A percentile compares a stretch with the other conserved stretches of the same genome.
phyloP scores from a whole-genome alignment of 1,140 invertebrate genomes.

The Latrodectus geometricus region DNA sequence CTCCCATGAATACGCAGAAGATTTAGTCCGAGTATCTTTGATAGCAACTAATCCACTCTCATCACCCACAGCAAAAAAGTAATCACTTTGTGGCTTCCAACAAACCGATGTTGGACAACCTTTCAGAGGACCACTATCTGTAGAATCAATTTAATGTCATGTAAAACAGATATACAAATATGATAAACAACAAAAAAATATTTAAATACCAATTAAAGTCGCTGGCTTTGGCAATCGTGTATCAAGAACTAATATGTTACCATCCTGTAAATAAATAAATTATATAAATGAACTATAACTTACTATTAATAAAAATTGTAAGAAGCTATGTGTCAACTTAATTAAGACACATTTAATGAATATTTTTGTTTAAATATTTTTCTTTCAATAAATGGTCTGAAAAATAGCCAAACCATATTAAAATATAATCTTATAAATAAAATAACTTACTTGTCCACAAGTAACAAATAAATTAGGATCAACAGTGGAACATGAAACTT shows the following conservation, averaged over 20 bases:
- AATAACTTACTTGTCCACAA: constrained; percentile 65
- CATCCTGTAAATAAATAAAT: constrained; percentile 63
- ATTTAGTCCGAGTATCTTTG: constrained; percentile 35
- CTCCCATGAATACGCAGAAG: neutral
- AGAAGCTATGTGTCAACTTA: no score
- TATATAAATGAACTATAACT: no score
- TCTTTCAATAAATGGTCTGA: no score
- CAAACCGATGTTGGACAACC: constrained; percentile 17
- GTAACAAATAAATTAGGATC: constrained; percentile 65
- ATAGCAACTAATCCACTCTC: constrained; percentile 19
- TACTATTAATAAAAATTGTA: no score
- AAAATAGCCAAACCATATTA: no score
- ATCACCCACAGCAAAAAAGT: constrained; percentile 31
- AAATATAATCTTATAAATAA: neutral
- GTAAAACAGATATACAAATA: no score
- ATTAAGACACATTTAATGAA: no score
- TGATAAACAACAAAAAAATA: neutral
- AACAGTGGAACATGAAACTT: constrained; percentile 64
- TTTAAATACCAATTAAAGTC: constrained; percentile 55
- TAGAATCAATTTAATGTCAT: neutral
- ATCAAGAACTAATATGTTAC: constrained; percentile 65
- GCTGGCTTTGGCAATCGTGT: constrained; percentile 64
- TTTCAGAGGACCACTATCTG: constrained; percentile 37
- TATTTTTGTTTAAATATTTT: no score
- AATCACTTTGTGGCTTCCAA: constrained; percentile 24